These are phyloP conservation scores for Xiphydria camelus DNA, from an alignment of 2,888 invertebrate species.

Conservation along the genomic window DNA sequence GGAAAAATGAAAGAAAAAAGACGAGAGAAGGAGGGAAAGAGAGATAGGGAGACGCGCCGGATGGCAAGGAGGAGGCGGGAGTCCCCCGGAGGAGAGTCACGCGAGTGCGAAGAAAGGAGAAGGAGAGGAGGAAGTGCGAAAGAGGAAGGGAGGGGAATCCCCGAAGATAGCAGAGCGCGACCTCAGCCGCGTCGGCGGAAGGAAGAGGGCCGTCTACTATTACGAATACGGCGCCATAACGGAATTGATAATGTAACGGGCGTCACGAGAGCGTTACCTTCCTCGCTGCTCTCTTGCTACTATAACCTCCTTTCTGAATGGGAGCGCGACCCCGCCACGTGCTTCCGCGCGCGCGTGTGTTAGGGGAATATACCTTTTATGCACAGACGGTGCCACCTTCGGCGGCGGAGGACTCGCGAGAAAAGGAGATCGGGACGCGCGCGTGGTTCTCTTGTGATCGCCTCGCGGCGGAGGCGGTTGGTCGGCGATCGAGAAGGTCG, in stretches of 20 bases:
- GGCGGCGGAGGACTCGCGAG: too few relatives aligned
- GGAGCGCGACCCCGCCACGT: constrained; percentile 36
- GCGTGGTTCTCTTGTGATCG: too few relatives aligned
- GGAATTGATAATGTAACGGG: constrained; percentile 57
- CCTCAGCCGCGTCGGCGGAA: too few relatives aligned
- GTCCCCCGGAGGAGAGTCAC: constrained; percentile 15
- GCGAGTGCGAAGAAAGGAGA: constrained; percentile 20
- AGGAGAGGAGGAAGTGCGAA: constrained; percentile 21
- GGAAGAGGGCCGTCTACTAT: constrained; percentile 36
- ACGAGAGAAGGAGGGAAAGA: constrained; percentile 2
- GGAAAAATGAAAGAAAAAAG: too few relatives aligned
- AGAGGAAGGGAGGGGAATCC: constrained; percentile 35
- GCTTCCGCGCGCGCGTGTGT: too few relatives aligned
- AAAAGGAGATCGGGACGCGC: too few relatives aligned
- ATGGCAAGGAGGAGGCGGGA: constrained; percentile 17
- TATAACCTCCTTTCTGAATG: constrained; percentile 43
- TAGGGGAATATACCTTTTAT: too few relatives aligned
- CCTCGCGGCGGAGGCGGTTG: too few relatives aligned
- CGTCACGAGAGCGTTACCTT: constrained; percentile 43
- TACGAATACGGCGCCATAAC: constrained; percentile 55
- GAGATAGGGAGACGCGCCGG: constrained; percentile 11
- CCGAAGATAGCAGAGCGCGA: constrained; percentile 37
- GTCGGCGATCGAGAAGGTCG: too few relatives aligned
- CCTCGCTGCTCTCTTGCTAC: too few relatives aligned
- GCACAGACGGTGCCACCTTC: too few relatives aligned